Conservation (phyloP, 2,888 invertebrate genomes). For the Invenusta paracnida region DNA sequence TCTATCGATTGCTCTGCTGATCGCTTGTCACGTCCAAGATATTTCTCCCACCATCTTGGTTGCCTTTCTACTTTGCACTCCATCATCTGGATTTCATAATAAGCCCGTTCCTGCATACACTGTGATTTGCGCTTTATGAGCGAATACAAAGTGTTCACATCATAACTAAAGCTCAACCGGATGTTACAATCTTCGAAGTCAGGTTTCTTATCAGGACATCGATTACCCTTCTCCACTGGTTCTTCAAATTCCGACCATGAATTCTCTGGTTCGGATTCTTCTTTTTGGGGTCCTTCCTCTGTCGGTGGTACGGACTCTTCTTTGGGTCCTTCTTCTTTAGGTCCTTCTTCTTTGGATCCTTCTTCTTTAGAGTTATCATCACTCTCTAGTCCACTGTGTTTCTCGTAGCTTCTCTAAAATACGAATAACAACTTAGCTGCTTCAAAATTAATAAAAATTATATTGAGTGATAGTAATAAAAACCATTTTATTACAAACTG, state of each 20-base stretch:
- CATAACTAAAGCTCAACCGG: background rate
- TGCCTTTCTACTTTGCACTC: background rate
- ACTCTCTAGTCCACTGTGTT: background rate
- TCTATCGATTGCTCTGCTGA: no score
- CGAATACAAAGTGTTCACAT: background rate
- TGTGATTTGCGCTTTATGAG: background rate
- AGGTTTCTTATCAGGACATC: no score
- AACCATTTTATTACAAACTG: no score
- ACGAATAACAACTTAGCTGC: no score
- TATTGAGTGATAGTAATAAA: no score
- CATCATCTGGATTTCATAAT: background rate
- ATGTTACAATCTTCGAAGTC: background rate
- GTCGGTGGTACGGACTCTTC: background rate
- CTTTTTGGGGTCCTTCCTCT: background rate
- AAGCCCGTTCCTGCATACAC: background rate
- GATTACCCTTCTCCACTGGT: background rate
- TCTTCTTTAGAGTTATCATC: background rate
- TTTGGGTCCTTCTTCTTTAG: background rate
- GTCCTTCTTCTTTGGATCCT: background rate
- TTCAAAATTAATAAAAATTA: no score
- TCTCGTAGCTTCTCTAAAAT: background rate
- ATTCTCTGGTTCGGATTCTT: background rate
- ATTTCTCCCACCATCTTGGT: no score
- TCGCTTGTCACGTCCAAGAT: no score
- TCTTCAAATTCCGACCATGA: no score